phyloP scores from a whole-genome alignment of 2,797 vertebrate genomes.

The Anguilla pacifica region DNA sequence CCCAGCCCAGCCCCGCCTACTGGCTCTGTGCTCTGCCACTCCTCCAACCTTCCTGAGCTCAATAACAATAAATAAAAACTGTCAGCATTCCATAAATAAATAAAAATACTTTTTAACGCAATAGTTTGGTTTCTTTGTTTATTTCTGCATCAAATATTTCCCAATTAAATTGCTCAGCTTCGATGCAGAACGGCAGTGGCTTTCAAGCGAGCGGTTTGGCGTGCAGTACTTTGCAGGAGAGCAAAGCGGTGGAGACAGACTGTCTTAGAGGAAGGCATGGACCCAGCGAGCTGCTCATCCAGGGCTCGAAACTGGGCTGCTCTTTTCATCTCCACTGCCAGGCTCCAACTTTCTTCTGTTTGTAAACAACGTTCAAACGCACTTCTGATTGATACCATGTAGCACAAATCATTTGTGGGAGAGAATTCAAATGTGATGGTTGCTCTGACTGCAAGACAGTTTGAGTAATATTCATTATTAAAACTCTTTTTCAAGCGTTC shows the following conservation, averaged over 20 bases:
- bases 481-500: conserved; percentile 49
- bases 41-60: conserved; percentile 25
- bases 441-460: conserved; percentile 53
- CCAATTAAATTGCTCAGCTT: conserved; percentile 29
- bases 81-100: conserved; percentile 32
- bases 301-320: background rate
- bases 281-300: background rate
- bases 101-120: conserved; percentile 42
- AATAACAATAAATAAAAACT: conserved; percentile 1
- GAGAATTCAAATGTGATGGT: conserved; percentile 56
- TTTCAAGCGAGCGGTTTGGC: background rate
- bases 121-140: conserved; percentile 37
- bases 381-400: conserved; percentile 40
- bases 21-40: conserved; percentile 3
- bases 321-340: conserved; percentile 34
- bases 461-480: conserved; percentile 64
- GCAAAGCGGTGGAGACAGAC: conserved; percentile 27
- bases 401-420: conserved; percentile 56
- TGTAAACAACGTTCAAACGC: conserved; percentile 34
- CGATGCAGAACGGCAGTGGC: background rate
- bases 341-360: conserved; percentile 38
- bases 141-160: conserved; percentile 36
- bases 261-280: conserved; percentile 11
- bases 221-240: background rate
- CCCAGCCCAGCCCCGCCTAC: background rate